Conservation (phyloP, 2,113 vertebrate genomes). For the Progne subis region DNA sequence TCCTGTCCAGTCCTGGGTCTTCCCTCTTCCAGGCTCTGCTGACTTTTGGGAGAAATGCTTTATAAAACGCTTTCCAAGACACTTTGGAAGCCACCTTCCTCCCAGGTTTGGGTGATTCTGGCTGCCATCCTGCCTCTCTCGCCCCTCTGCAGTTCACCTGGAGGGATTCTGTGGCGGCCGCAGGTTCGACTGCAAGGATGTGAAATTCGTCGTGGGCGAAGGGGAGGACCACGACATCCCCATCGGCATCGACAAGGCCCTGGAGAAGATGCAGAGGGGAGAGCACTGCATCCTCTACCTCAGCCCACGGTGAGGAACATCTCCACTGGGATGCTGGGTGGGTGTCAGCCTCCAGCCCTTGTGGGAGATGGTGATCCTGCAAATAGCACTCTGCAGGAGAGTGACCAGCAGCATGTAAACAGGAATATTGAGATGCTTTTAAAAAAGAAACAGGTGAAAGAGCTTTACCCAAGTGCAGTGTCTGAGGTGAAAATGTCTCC, state of each 20-base stretch:
- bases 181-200: slow-evolving; percentile 87
- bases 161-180: slow-evolving; percentile 81
- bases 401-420: fast-evolving
- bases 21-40: neutral
- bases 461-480: neutral
- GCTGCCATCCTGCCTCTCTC: neutral
- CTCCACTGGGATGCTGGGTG: fast-evolving
- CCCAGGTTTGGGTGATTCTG: neutral
- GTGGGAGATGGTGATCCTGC: neutral
- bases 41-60: neutral
- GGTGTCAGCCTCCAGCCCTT: neutral
- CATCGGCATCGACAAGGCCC: slow-evolving; percentile 91
- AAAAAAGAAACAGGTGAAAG: neutral
- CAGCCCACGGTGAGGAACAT: slow-evolving; percentile 79
- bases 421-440: neutral
- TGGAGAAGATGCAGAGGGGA: slow-evolving; percentile 96
- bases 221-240: slow-evolving; percentile 90
- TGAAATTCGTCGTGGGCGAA: slow-evolving; percentile 87
- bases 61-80: neutral
- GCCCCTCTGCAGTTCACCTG: slow-evolving; percentile 81
- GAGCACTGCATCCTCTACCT: slow-evolving; percentile 90
- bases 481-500: neutral
- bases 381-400: neutral
- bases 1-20: neutral
- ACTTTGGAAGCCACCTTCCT: neutral